Conservation (phyloP, 2,888 invertebrate genomes). For the Patella pellucida region DNA sequence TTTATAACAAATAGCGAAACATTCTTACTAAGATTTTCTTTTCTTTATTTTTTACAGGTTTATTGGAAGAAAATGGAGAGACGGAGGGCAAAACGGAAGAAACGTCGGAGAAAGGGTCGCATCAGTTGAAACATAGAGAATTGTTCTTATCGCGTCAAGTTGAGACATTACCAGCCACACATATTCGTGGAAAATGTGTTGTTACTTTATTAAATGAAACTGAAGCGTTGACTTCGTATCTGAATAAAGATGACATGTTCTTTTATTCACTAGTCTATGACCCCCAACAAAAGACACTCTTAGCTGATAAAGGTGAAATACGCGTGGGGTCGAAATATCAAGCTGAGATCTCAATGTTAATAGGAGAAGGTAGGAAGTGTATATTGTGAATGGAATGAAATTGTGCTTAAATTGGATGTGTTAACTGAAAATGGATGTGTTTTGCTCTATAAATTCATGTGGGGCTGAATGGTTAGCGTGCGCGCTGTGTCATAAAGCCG, state of each 20-base stretch:
- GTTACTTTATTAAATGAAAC: conserved; percentile 99
- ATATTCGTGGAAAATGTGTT: conserved; percentile 99
- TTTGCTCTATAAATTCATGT: background rate
- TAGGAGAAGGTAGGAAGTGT: conserved; percentile 79
- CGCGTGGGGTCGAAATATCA: conserved; percentile 94
- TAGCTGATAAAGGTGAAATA: conserved; percentile 98
- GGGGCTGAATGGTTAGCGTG: too few species aligned
- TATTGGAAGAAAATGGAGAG: conserved; percentile 9
- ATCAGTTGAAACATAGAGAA: conserved; percentile 97
- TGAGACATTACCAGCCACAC: conserved; percentile 97
- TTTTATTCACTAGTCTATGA: conserved; percentile 99
- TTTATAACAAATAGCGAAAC: too few species aligned
- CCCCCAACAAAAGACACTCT: conserved; percentile 97
- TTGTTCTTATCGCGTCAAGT: conserved; percentile 94
- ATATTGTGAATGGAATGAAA: background rate
- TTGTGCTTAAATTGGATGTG: background rate
- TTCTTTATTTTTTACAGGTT: background rate
- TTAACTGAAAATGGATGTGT: too few species aligned
- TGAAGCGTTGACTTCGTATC: conserved; percentile 94
- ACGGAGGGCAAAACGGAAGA: conserved; percentile 48
- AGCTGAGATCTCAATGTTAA: conserved; percentile 81
- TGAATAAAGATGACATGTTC: conserved; percentile 98
- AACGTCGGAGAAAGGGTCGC: conserved; percentile 78
- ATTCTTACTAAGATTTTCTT: too few species aligned
- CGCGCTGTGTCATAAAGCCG: too few species aligned